Evolutionary conservation across 2,113 vertebrate species (phyloP).

Genomic region (Grammomys dolichurus): DNA sequence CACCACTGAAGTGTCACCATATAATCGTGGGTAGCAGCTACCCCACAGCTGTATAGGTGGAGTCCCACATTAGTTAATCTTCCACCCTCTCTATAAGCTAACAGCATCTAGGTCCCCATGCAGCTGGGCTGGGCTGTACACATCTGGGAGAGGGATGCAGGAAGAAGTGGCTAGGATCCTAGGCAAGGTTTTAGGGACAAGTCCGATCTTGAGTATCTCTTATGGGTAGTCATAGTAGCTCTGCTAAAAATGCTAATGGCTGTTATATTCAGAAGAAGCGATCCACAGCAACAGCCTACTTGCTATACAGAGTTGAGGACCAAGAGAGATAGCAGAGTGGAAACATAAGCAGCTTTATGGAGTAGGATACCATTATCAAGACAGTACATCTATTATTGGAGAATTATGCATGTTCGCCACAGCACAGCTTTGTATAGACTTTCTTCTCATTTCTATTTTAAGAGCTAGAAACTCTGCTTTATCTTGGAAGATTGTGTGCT

Average conservation of each 20-base stretch:
- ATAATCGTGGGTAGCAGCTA: not conserved
- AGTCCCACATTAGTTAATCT: not conserved
- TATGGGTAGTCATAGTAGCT: not conserved
- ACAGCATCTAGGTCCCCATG: not conserved
- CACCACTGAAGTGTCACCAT: not conserved
- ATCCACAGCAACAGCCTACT: not conserved
- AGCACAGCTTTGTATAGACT: not conserved
- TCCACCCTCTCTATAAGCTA: too few relatives aligned
- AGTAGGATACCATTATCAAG: not conserved
- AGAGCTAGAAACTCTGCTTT: not conserved
- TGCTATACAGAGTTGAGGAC: not conserved
- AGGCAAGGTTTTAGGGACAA: not conserved
- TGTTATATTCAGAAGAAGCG: not conserved
- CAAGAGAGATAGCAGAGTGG: not conserved
- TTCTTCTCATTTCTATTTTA: slow-evolving; percentile 39
- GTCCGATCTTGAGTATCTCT: not conserved
- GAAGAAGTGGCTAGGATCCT: not conserved
- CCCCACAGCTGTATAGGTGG: not conserved
- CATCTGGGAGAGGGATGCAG: not conserved
- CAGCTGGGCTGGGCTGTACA: not conserved
- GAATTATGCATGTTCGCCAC: not conserved
- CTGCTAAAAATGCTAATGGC: not conserved
- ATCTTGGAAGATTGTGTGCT: not conserved
- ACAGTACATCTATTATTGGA: not conserved
- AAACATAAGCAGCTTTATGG: not conserved